Evolutionary conservation across 2,797 vertebrate species (phyloP).

Genomic region (Falco naumanni): DNA sequence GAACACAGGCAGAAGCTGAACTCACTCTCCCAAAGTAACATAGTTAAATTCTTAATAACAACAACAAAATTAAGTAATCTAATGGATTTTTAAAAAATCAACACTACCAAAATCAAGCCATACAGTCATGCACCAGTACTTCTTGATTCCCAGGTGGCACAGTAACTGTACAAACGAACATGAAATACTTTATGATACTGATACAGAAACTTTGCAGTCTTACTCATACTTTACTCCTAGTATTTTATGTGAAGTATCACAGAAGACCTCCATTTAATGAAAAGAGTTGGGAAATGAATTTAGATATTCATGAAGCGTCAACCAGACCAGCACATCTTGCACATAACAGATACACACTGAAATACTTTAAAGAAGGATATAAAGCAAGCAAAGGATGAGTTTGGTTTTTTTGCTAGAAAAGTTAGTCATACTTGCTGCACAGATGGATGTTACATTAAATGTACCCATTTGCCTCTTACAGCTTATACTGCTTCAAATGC

Average conservation of each 20-base stretch:
- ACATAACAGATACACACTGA: neutral
- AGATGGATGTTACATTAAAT: neutral
- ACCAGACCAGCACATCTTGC: neutral
- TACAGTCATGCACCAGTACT: neutral
- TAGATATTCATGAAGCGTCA: neutral
- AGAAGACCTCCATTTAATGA: neutral
- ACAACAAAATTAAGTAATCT: neutral
- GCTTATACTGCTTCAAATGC: neutral
- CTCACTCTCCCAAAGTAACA: neutral
- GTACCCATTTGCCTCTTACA: neutral
- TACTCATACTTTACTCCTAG: neutral
- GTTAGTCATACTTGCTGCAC: neutral
- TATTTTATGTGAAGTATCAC: neutral
- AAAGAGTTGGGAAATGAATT: neutral
- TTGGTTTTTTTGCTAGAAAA: neutral
- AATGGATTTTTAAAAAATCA: neutral
- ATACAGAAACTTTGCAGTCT: neutral
- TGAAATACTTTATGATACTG: neutral
- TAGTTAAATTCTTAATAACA: neutral
- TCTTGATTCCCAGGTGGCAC: neutral
- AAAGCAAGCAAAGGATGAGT: neutral
- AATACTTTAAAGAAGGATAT: neutral
- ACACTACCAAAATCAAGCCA: neutral
- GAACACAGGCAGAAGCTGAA: neutral
- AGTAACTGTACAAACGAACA: neutral